Evolutionary conservation across 2,113 vertebrate genomes (phyloP).

Genomic region (Osmerus eperlanus): DNA sequence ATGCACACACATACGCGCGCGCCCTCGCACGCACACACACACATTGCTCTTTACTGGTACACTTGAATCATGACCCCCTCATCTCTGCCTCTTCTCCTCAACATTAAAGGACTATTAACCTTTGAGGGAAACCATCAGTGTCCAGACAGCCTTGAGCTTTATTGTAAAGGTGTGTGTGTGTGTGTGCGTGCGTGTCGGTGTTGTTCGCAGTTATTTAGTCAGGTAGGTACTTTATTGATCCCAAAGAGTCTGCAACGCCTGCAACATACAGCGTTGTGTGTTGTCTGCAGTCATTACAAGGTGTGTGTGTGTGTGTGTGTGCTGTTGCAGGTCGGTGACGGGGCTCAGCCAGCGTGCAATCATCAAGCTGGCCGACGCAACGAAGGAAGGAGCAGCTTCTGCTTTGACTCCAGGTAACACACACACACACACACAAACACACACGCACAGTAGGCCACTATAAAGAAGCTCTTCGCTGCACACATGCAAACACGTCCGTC

Average conservation of each 20-base stretch:
- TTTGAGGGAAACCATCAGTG: constrained; percentile 27
- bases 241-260: no score
- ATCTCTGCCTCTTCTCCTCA: constrained; percentile 24
- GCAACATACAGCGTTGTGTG: background rate
- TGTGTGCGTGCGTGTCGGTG: constrained; percentile 4
- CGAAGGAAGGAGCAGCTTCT: constrained; percentile 68
- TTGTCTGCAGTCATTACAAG: constrained; percentile 5
- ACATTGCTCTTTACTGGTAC: constrained; percentile 8
- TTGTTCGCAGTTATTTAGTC: background rate
- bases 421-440: background rate
- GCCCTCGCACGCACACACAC: background rate
- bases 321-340: constrained; percentile 51
- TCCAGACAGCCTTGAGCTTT: constrained; percentile 42
- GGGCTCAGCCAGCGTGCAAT: constrained; percentile 61
- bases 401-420: constrained; percentile 72
- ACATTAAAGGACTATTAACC: constrained; percentile 45
- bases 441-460: background rate
- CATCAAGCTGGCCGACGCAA: constrained; percentile 54
- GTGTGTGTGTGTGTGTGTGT: constrained; percentile 13
- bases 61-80: constrained; percentile 12
- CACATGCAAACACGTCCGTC: no score
- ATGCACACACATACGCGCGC: constrained; percentile 5
- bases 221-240: no score
- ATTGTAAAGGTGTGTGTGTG: constrained; percentile 15
- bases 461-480: background rate